Conservation (phyloP, 2,797 vertebrate genomes). For the Acanthurus lineatus region DNA sequence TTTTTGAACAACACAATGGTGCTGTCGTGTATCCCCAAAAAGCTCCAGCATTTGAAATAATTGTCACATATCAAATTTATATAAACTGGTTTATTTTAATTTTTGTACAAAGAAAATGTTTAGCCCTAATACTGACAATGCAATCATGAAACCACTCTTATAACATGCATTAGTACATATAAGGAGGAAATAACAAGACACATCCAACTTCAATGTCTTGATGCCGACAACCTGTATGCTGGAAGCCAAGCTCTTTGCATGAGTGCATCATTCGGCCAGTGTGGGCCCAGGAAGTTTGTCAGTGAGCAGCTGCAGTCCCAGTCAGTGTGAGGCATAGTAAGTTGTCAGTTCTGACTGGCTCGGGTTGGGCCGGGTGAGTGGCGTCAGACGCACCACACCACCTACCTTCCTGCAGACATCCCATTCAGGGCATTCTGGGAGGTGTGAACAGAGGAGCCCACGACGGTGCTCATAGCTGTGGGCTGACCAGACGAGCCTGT, state of each 20-base stretch:
- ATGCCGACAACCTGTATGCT: conserved; percentile 40
- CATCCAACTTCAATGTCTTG: conserved; percentile 45
- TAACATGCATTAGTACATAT: conserved; percentile 50
- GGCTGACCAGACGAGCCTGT: conserved; percentile 91
- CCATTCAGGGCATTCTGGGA: conserved; percentile 93
- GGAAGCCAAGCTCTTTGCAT: conserved; percentile 80
- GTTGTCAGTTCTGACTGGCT: conserved; percentile 71
- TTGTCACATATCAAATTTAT: conserved; percentile 54
- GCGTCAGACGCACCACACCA: conserved; percentile 87
- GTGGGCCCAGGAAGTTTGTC: conserved; percentile 58
- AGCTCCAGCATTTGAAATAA: conserved; percentile 50
- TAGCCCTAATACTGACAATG: conserved; percentile 42
- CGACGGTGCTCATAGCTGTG: conserved; percentile 88
- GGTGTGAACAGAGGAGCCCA: conserved; percentile 88
- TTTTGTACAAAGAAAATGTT: conserved; percentile 39
- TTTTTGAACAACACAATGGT: not conserved
- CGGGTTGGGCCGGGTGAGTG: conserved; percentile 69
- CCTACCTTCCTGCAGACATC: conserved; percentile 93
- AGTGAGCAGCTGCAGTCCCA: conserved; percentile 70
- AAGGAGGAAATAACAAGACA: conserved; percentile 36
- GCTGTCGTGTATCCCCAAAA: conserved; percentile 5
- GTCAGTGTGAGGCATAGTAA: conserved; percentile 70
- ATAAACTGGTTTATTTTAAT: conserved; percentile 66
- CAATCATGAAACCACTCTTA: conserved; percentile 39
- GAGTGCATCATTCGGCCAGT: conserved; percentile 67